Percentiles rank a stretch among this genome's conserved stretches.
These are phyloP conservation scores for Lytechinus variegatus DNA, from an alignment of 35 echinoderm and acorn worm species.

Conservation along the genomic window DNA sequence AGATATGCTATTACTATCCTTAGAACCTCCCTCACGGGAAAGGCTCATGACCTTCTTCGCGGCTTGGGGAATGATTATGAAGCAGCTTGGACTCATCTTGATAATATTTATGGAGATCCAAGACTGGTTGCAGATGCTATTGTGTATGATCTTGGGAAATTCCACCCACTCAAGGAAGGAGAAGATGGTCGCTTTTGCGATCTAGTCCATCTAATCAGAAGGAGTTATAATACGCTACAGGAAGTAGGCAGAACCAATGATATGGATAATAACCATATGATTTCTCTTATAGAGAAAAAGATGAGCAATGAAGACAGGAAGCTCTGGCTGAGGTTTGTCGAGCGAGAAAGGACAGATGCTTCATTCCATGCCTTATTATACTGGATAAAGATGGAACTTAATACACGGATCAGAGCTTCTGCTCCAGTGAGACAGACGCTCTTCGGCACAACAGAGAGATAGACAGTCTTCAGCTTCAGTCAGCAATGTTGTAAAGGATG, in stretches of 20 bases:
- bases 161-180: background rate
- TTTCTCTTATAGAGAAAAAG: constrained; percentile 31
- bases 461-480: background rate
- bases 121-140: constrained; percentile 64
- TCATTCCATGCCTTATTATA: constrained; percentile 22
- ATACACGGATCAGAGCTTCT: constrained; percentile 49
- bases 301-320: constrained; percentile 43
- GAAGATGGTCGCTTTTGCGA: constrained; percentile 63
- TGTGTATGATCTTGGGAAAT: background rate
- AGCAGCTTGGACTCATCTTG: constrained; percentile 55
- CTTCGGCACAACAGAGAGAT: background rate
- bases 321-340: constrained; percentile 54
- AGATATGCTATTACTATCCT: constrained; percentile 44
- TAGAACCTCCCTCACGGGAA: constrained; percentile 39
- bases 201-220: constrained; percentile 48
- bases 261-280: constrained; percentile 3
- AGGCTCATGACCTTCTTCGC: constrained; percentile 46
- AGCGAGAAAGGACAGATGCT: background rate
- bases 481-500: constrained; percentile 32
- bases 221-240: constrained; percentile 56
- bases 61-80: constrained; percentile 60
- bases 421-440: background rate
- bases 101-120: constrained; percentile 54
- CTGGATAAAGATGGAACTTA: constrained; percentile 59
- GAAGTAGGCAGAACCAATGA: constrained; percentile 40